phyloP scores from a whole-genome alignment of 2,888 invertebrate species.

The Amphipoea oculea region DNA sequence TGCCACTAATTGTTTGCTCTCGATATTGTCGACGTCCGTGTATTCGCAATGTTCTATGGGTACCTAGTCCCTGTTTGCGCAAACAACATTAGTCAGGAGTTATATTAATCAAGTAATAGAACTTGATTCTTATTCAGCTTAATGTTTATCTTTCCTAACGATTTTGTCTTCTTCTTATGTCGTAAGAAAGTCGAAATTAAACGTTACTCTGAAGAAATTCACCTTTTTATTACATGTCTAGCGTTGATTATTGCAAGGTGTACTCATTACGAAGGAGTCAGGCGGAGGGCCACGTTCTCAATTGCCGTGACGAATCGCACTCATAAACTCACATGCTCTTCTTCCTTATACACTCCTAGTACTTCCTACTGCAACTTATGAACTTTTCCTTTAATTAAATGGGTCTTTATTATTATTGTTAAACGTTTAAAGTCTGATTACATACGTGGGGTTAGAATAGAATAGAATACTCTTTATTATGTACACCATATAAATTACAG shows the following conservation, averaged over 20 bases:
- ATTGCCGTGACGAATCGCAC: conserved; percentile 88
- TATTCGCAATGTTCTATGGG: conserved; percentile 78
- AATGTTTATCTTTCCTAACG: neutral
- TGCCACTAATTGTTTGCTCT: conserved; percentile 90
- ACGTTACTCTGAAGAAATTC: conserved; percentile 66
- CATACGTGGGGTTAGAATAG: neutral
- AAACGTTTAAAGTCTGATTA: conserved; percentile 28
- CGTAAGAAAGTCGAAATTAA: conserved; percentile 69
- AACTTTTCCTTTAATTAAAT: conserved; percentile 80
- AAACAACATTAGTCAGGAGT: conserved; percentile 67
- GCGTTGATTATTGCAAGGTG: conserved; percentile 72
- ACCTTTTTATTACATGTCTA: conserved; percentile 75
- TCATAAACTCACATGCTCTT: conserved; percentile 84
- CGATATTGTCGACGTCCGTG: conserved; percentile 88
- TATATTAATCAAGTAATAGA: conserved; percentile 41
- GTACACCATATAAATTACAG: too few relatives aligned
- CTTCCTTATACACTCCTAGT: conserved; percentile 74
- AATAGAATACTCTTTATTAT: neutral
- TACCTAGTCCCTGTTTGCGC: conserved; percentile 64
- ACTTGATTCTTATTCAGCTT: conserved; percentile 10
- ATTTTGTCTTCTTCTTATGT: conserved; percentile 10
- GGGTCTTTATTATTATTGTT: conserved; percentile 52
- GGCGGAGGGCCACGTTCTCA: conserved; percentile 80
- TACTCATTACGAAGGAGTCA: conserved; percentile 73
- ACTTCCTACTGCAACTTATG: conserved; percentile 67